A percentile compares a stretch with the other conserved stretches of the same genome.
These are phyloP conservation scores for Xerus inauris DNA, from an alignment of 2,113 vertebrate genomes.

Conservation along the genomic window DNA sequence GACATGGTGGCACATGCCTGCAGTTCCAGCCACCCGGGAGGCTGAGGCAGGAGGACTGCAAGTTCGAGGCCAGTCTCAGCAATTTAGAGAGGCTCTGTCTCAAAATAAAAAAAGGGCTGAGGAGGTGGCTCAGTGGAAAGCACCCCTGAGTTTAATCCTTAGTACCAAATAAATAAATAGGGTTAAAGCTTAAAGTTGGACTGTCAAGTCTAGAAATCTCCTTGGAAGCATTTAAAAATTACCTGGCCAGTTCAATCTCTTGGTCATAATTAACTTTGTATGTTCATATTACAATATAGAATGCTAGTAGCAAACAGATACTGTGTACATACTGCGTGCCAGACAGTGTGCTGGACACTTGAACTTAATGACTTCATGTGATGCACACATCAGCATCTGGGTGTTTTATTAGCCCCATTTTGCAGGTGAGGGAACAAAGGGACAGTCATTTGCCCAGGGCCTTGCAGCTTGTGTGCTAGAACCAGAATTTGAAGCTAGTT, in stretches of 20 bases:
- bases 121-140: background rate
- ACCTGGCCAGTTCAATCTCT: background rate
- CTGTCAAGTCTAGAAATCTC: background rate
- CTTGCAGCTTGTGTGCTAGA: background rate
- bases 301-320: background rate
- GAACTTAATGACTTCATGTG: background rate
- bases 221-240: background rate
- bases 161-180: background rate
- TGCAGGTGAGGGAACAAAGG: background rate
- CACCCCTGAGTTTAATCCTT: background rate
- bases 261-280: background rate
- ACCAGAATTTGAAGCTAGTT: background rate
- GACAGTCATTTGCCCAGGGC: background rate
- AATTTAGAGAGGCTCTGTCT: background rate
- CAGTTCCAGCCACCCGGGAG: background rate
- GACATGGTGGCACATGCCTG: background rate
- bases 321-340: background rate
- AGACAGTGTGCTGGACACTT: background rate
- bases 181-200: background rate
- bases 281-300: background rate
- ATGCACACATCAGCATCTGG: background rate
- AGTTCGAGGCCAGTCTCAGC: background rate
- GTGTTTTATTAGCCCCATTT: background rate
- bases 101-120: background rate
- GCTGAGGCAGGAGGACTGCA: background rate